Percentiles rank a stretch among this genome's conserved stretches.
Evolutionary conservation across 2,888 invertebrate genomes (phyloP).

Genomic region (Pandemis heparana): DNA sequence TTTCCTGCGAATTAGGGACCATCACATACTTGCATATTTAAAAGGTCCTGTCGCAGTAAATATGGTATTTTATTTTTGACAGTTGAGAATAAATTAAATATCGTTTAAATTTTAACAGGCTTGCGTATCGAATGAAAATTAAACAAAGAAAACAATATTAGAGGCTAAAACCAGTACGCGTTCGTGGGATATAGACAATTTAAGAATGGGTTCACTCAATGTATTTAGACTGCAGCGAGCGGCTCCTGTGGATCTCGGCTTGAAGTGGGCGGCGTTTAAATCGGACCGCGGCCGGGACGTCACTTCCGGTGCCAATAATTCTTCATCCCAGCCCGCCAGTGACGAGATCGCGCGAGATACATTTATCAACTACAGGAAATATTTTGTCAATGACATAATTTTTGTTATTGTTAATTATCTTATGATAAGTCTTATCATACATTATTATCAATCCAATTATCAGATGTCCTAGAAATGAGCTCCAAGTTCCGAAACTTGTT

Average conservation of each 20-base stretch:
- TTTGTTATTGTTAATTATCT: conserved; percentile 1
- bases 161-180: not conserved
- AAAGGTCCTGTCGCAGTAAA: conserved; percentile 9
- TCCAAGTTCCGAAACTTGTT: not conserved
- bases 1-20: conserved; percentile 73
- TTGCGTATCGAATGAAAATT: not conserved
- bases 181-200: not conserved
- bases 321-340: conserved; percentile 74
- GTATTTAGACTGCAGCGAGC: conserved; percentile 28
- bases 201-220: not conserved
- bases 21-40: conserved; percentile 51
- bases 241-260: conserved; percentile 10
- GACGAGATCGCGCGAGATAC: conserved; percentile 79
- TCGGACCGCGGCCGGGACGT: conserved; percentile 80
- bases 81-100: conserved; percentile 1
- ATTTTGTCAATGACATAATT: conserved; percentile 63
- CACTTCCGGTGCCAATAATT: conserved; percentile 84
- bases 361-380: conserved; percentile 78
- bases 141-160: not conserved
- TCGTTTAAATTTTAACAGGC: not conserved
- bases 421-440: not conserved
- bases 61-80: conserved; percentile 14
- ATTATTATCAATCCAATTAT: not conserved
- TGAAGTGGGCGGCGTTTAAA: conserved; percentile 63
- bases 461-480: not conserved